These are phyloP conservation scores for Phallusia fumigata DNA, from an alignment of 23 tunicate genomes.

Conservation along the genomic window DNA sequence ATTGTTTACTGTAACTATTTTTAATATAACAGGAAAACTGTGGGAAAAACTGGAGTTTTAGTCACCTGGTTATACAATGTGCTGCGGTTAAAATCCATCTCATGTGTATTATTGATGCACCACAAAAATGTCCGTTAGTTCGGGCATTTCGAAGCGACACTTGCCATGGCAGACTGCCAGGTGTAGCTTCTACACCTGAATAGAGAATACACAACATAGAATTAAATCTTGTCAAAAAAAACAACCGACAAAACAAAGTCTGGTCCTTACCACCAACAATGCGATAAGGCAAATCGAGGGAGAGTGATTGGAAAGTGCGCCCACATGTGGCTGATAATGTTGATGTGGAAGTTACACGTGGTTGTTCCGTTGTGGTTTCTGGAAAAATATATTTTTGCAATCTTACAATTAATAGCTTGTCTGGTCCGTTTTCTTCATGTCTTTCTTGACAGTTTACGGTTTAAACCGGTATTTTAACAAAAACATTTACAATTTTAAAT, in stretches of 20 bases:
- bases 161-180: constrained; percentile 59
- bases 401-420: too few species aligned
- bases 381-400: background rate
- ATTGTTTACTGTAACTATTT: too few species aligned
- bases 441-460: too few species aligned
- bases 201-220: background rate
- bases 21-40: too few species aligned
- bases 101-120: constrained; percentile 26
- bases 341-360: background rate
- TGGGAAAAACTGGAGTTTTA: too few species aligned
- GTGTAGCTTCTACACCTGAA: constrained; percentile 22
- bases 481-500: background rate
- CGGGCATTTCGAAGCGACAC: constrained; percentile 35
- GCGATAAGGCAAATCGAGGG: constrained; percentile 2
- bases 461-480: too few species aligned
- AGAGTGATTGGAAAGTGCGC: background rate
- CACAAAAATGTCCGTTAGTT: constrained; percentile 31
- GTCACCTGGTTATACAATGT: constrained; percentile 44
- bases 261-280: constrained; percentile 19
- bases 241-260: too few species aligned
- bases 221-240: too few species aligned
- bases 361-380: background rate
- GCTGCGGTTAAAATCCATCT: constrained; percentile 53
- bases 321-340: constrained; percentile 18
- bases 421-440: too few species aligned